These are phyloP conservation scores for Lepus americanus DNA, from an alignment of 2,113 vertebrate genomes.

Conservation along the genomic window DNA sequence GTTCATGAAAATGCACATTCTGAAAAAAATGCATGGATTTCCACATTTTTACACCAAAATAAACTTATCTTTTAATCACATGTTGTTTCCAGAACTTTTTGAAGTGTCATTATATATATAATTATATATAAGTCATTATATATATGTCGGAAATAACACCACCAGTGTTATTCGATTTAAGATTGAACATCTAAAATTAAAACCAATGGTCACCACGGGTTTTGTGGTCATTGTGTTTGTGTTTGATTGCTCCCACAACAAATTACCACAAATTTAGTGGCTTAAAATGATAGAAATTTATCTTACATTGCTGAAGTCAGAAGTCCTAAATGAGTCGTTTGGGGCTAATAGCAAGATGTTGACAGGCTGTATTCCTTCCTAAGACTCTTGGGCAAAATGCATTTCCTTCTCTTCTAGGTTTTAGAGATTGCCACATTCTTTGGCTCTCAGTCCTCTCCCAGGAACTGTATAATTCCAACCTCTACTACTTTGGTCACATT, in stretches of 20 bases:
- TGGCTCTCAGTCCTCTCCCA: not conserved
- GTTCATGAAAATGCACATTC: no score
- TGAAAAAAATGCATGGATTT: no score
- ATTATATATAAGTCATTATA: not conserved
- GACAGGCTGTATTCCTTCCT: not conserved
- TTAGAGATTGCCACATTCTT: not conserved
- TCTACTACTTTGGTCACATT: not conserved
- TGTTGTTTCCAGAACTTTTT: no score
- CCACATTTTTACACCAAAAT: no score
- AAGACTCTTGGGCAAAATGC: not conserved
- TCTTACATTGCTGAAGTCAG: not conserved
- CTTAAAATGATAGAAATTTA: not conserved
- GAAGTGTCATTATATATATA: no score
- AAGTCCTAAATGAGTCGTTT: not conserved
- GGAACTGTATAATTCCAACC: not conserved
- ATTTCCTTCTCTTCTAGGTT: not conserved
- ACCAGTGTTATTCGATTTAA: not conserved
- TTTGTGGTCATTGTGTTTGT: not conserved
- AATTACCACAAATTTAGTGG: not conserved
- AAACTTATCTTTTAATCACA: no score
- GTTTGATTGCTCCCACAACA: not conserved
- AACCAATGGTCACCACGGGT: not conserved
- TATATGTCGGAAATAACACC: not conserved
- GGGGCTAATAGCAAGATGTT: not conserved
- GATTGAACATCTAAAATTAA: not conserved